Conservation (phyloP, 2,113 vertebrate species). For the Thalassoma bifasciatum region DNA sequence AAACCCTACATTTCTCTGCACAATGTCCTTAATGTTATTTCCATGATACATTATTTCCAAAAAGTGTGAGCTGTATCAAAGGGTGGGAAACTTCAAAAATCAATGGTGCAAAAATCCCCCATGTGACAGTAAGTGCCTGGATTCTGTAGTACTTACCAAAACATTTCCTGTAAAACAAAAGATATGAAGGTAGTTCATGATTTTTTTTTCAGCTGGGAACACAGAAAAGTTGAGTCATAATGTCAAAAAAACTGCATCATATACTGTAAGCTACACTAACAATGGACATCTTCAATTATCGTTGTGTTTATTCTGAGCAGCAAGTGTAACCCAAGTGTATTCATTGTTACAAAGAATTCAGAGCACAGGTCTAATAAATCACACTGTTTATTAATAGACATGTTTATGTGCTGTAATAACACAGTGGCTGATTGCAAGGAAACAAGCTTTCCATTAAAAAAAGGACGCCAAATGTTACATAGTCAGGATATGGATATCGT, state of each 20-base stretch:
- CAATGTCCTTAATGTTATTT: neutral
- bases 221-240: neutral
- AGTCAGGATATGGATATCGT: constrained; percentile 48
- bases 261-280: neutral
- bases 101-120: neutral
- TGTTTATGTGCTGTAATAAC: constrained; percentile 29
- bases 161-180: neutral
- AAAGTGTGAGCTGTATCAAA: neutral
- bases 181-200: neutral
- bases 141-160: neutral
- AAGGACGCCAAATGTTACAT: constrained; percentile 50
- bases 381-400: constrained; percentile 56
- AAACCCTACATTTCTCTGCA: neutral
- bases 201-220: neutral
- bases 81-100: neutral
- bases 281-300: too few relatives aligned
- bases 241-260: neutral
- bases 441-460: constrained; percentile 23
- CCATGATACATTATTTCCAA: neutral
- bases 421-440: constrained; percentile 50
- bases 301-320: too few relatives aligned
- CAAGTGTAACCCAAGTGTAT: neutral
- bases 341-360: constrained; percentile 25
- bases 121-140: neutral
- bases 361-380: constrained; percentile 40